These are phyloP conservation scores for Aldrovandia affinis DNA, from an alignment of 2,797 vertebrate species.

Conservation along the genomic window DNA sequence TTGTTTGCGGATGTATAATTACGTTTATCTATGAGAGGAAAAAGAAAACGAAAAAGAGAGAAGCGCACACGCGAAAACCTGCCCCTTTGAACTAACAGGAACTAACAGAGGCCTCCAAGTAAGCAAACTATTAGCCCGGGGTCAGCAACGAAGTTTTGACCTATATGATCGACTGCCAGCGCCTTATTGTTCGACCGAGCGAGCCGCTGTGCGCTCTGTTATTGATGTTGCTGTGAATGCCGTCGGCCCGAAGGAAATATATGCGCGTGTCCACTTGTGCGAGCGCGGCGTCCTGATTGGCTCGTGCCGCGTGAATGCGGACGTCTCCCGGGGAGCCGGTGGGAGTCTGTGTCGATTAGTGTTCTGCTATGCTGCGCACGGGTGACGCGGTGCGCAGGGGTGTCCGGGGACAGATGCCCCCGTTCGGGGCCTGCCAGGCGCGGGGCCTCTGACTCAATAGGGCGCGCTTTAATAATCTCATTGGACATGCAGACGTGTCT, in stretches of 20 bases:
- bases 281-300: conserved; percentile 24
- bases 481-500: conserved; percentile 55
- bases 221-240: not conserved
- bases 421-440: conserved; percentile 15
- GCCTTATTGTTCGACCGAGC: not conserved
- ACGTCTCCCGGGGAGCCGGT: conserved; percentile 3
- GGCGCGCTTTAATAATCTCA: conserved; percentile 42
- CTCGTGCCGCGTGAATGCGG: conserved; percentile 43
- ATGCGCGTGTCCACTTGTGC: conserved; percentile 22
- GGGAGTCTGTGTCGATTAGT: conserved; percentile 22
- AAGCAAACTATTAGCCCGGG: not conserved
- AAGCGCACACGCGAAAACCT: not conserved
- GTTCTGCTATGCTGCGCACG: conserved; percentile 22
- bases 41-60: not conserved
- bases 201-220: not conserved
- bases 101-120: not conserved
- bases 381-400: not conserved
- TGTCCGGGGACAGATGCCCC: conserved; percentile 39
- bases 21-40: not conserved
- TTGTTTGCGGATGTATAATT: not conserved
- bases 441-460: conserved; percentile 20
- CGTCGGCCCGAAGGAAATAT: not conserved
- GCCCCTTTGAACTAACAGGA: not conserved
- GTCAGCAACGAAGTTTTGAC: not conserved
- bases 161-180: not conserved